Evolutionary conservation across 1,140 invertebrate species (phyloP).

Genomic region (Temnothorax nylanderi): DNA sequence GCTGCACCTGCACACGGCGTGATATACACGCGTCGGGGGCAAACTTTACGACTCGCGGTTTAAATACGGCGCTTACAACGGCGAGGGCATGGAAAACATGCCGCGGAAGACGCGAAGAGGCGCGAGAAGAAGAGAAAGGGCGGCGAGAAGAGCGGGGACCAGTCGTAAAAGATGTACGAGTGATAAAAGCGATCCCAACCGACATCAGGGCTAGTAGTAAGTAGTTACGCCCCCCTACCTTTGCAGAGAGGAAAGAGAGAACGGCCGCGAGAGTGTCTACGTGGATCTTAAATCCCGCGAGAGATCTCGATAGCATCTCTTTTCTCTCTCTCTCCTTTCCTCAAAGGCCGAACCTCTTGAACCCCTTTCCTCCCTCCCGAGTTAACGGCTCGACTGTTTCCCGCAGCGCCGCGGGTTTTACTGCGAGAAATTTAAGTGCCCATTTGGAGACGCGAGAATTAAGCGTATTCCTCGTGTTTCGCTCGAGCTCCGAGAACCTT

Average conservation of each 20-base stretch:
- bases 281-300: constrained; percentile 63
- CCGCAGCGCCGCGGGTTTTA: constrained; percentile 59
- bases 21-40: constrained; percentile 28
- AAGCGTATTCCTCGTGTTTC: constrained; percentile 56
- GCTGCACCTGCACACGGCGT: constrained; percentile 46
- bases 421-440: constrained; percentile 70
- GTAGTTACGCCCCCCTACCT: neutral
- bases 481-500: constrained; percentile 52
- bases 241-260: neutral
- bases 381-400: constrained; percentile 61
- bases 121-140: neutral
- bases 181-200: constrained; percentile 77
- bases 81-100: constrained; percentile 12
- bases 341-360: constrained; percentile 30
- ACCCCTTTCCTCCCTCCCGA: neutral
- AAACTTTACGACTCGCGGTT: constrained; percentile 51
- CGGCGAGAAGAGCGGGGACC: constrained; percentile 51
- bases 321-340: neutral
- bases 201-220: constrained; percentile 23
- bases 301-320: constrained; percentile 8
- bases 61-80: constrained; percentile 30
- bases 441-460: constrained; percentile 69
- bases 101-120: constrained; percentile 1
- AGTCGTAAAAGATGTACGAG: constrained; percentile 79
- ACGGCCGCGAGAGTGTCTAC: constrained; percentile 33